These are phyloP conservation scores for Todus mexicanus DNA, from an alignment of 2,797 vertebrate genomes.

Conservation along the genomic window DNA sequence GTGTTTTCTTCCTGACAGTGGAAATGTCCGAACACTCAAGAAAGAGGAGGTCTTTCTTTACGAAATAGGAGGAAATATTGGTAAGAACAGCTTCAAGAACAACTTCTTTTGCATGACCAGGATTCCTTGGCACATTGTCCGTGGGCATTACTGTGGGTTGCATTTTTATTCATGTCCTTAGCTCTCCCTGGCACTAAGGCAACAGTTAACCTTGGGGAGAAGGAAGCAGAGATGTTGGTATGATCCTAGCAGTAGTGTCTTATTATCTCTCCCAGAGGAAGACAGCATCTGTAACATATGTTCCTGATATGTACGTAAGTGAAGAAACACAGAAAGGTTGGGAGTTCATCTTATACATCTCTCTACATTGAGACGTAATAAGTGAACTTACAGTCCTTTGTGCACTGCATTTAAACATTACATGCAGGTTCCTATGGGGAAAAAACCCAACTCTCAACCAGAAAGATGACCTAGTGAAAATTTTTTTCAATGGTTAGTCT, in stretches of 20 bases:
- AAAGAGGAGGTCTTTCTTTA: constrained; percentile 87
- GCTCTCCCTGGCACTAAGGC: background rate
- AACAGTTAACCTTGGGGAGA: background rate
- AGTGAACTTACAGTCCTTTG: background rate
- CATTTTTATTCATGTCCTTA: background rate
- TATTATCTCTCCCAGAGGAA: background rate
- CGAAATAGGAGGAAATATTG: constrained; percentile 93
- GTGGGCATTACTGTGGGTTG: background rate
- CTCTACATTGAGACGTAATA: background rate
- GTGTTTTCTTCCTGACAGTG: constrained; percentile 70
- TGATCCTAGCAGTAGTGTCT: background rate
- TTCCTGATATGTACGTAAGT: background rate
- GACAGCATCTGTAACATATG: background rate
- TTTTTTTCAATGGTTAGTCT: background rate
- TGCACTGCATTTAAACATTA: background rate
- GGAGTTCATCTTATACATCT: background rate
- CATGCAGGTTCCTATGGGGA: background rate
- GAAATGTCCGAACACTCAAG: constrained; percentile 70
- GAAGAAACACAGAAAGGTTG: background rate
- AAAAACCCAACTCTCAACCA: background rate
- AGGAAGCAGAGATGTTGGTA: background rate
- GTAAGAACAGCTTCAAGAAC: constrained; percentile 75
- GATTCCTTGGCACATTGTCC: background rate
- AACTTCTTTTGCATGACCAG: background rate
- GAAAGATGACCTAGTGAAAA: background rate